A percentile compares a stretch with the other conserved stretches of the same genome.
Conservation (phyloP, 2,888 invertebrate species). For the Lysandra bellargus region DNA sequence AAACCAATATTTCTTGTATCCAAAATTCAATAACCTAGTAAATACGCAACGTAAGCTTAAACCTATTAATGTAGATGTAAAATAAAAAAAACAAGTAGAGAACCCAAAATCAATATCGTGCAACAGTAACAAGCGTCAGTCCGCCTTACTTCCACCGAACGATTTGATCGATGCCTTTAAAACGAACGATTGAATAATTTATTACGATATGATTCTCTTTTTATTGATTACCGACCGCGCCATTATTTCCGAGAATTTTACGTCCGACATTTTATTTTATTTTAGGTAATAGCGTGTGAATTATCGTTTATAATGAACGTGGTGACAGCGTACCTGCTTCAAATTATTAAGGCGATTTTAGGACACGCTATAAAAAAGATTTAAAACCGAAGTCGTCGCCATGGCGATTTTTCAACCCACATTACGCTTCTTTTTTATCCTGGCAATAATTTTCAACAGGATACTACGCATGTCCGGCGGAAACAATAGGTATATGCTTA, state of each 20-base stretch:
- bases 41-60: neutral
- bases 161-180: conserved; percentile 66
- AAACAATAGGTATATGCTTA: conserved; percentile 63
- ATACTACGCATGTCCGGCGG: conserved; percentile 61
- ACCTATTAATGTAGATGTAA: neutral
- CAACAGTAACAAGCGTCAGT: conserved; percentile 49
- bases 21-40: neutral
- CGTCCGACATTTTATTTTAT: neutral
- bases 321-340: neutral
- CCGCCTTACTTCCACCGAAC: conserved; percentile 46
- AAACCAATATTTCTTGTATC: neutral
- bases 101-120: conserved; percentile 43
- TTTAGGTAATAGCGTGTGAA: conserved; percentile 21
- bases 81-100: conserved; percentile 31
- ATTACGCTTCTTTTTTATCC: conserved; percentile 10
- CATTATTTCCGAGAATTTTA: conserved; percentile 32
- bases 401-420: conserved; percentile 22
- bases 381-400: neutral
- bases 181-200: conserved; percentile 63
- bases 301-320: conserved; percentile 18
- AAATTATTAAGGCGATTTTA: neutral
- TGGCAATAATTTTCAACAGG: conserved; percentile 47
- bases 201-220: conserved; percentile 52
- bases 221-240: conserved; percentile 50
- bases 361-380: neutral